phyloP scores from a whole-genome alignment of 53 echinoderm and acorn worm species.

The Patiria pectinifera region DNA sequence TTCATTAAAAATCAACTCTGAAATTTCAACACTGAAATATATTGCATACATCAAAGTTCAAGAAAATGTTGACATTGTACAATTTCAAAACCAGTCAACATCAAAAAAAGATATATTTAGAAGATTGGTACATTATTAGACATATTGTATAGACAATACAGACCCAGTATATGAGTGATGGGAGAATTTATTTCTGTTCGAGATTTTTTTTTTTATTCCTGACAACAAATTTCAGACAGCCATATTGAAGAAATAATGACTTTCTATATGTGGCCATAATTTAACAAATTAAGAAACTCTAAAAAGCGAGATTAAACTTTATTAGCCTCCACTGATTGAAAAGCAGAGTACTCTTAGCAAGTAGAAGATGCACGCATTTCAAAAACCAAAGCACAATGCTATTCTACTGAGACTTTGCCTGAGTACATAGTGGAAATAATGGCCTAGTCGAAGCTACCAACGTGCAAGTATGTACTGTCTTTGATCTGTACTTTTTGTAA shows the following conservation, averaged over 20 bases:
- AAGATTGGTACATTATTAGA: too few species aligned
- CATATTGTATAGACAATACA: not conserved
- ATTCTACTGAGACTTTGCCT: not conserved
- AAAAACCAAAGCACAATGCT: not conserved
- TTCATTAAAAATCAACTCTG: not conserved
- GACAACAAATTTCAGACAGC: too few species aligned
- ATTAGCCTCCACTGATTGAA: not conserved
- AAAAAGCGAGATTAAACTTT: too few species aligned
- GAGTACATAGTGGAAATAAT: not conserved
- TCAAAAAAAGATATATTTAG: not conserved
- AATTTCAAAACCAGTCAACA: not conserved
- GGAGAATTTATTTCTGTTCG: not conserved
- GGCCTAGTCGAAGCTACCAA: not conserved
- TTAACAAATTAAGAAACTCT: too few species aligned
- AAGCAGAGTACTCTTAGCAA: not conserved
- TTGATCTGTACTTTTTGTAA: not conserved
- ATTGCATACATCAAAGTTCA: constrained; percentile 39
- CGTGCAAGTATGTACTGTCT: not conserved
- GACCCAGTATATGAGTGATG: not conserved
- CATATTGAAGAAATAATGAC: too few species aligned
- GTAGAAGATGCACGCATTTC: not conserved
- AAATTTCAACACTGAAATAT: constrained; percentile 35
- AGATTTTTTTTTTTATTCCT: not conserved
- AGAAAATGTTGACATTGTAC: not conserved
- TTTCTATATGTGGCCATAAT: too few species aligned